Evolutionary conservation across 2,113 vertebrate species (phyloP).

Genomic region (Seriola aureovittata): DNA sequence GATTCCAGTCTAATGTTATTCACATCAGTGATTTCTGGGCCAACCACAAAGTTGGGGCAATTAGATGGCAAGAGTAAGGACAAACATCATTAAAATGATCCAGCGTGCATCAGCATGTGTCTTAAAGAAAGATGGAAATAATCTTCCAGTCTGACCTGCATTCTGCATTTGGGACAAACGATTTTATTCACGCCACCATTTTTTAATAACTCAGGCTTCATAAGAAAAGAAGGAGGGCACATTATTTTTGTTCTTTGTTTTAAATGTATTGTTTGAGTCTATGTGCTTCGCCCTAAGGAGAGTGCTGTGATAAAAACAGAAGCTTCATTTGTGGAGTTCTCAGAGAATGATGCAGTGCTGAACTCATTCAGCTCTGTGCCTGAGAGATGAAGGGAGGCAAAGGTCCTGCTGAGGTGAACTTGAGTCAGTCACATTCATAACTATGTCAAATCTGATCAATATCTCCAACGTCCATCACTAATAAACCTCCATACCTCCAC

Average conservation of each 20-base stretch:
- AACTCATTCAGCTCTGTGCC: too few species aligned
- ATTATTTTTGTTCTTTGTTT: not conserved
- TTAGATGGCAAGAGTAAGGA: constrained; percentile 6
- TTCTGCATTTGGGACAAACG: constrained; percentile 45
- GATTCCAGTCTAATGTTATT: constrained; percentile 23
- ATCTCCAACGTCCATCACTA: too few species aligned
- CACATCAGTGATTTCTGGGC: constrained; percentile 44
- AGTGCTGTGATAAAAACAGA: too few species aligned
- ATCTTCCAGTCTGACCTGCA: constrained; percentile 44
- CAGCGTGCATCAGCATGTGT: constrained; percentile 9
- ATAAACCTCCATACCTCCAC: too few species aligned
- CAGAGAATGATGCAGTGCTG: too few species aligned
- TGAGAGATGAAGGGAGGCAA: too few species aligned
- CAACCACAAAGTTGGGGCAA: constrained; percentile 39
- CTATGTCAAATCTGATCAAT: too few species aligned
- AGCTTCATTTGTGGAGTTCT: too few species aligned
- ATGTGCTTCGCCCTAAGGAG: not conserved
- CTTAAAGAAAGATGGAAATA: constrained; percentile 26
- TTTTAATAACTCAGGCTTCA: not conserved
- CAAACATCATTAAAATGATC: constrained; percentile 41
- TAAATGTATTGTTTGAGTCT: constrained; percentile 11
- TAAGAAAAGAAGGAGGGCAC: not conserved
- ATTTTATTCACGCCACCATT: not conserved
- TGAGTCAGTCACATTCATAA: too few species aligned
- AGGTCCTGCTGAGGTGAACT: too few species aligned